phyloP scores from a whole-genome alignment of 2,888 invertebrate genomes.

The Agrotis clavis region DNA sequence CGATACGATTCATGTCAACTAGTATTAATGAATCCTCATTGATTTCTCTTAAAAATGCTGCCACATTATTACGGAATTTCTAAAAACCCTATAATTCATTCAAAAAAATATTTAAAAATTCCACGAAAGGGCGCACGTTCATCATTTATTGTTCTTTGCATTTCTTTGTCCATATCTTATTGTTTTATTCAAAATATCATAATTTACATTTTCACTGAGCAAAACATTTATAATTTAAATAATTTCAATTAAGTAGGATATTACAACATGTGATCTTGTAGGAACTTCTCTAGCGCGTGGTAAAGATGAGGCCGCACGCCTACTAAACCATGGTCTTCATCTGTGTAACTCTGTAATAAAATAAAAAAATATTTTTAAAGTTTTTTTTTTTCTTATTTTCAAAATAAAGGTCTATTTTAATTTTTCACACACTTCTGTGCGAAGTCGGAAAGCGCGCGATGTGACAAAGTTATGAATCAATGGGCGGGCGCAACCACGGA shows the following conservation, averaged over 20 bases:
- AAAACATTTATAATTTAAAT: conserved; percentile 28
- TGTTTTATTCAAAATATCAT: conserved; percentile 25
- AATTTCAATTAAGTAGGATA: conserved; percentile 14
- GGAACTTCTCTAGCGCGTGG: conserved; percentile 96
- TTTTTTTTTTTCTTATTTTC: too few species aligned
- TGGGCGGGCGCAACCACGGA: too few species aligned
- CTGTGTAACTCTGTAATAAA: conserved; percentile 94
- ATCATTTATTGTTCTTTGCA: conserved; percentile 12
- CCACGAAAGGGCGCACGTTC: background rate
- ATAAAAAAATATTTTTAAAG: background rate
- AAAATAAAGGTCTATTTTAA: too few species aligned
- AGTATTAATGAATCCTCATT: background rate
- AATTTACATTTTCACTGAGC: conserved; percentile 50
- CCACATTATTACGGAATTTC: background rate
- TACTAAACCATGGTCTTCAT: conserved; percentile 97
- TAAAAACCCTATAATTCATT: background rate
- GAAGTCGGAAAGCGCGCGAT: too few species aligned
- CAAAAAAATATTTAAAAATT: background rate
- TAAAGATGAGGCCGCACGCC: conserved; percentile 97
- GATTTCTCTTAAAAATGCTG: background rate
- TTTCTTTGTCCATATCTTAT: conserved; percentile 6
- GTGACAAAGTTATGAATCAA: too few species aligned
- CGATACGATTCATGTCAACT: too few species aligned
- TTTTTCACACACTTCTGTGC: too few species aligned
- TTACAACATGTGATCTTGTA: conserved; percentile 87